Evolutionary conservation across 2,888 invertebrate species (phyloP).

Genomic region (Calameuta pallipes): DNA sequence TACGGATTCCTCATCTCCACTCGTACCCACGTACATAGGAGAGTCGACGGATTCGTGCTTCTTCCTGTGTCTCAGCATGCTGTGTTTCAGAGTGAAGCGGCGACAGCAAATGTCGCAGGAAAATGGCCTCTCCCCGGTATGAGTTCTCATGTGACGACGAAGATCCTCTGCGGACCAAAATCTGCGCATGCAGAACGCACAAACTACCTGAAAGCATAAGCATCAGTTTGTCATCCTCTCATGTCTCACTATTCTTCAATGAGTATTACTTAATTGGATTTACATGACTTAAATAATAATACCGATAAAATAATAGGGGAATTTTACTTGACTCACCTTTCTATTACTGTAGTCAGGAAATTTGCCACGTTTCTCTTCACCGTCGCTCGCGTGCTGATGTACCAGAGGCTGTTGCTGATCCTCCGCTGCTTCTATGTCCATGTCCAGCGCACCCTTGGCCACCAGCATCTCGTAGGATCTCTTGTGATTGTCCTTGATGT

Average conservation of each 20-base stretch:
- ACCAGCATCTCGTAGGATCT: constrained; percentile 85
- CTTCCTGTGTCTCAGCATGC: constrained; percentile 93
- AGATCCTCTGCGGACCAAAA: constrained; percentile 97
- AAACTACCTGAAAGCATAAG: constrained; percentile 73
- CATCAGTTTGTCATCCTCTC: not conserved
- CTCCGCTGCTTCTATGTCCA: constrained; percentile 67
- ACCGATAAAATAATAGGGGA: not conserved
- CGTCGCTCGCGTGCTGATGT: constrained; percentile 72
- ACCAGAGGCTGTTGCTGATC: constrained; percentile 58
- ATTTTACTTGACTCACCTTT: constrained; percentile 71
- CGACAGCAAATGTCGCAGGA: constrained; percentile 90
- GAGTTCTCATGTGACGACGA: constrained; percentile 92
- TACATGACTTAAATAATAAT: not conserved
- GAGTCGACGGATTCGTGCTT: constrained; percentile 79
- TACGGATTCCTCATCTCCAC: constrained; percentile 69
- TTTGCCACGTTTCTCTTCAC: constrained; percentile 79
- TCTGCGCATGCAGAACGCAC: constrained; percentile 91
- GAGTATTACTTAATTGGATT: not conserved
- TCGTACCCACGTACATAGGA: constrained; percentile 69
- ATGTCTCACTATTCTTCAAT: not conserved
- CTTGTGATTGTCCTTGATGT: constrained; percentile 80
- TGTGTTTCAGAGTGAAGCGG: constrained; percentile 92
- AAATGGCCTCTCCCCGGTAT: constrained; percentile 92
- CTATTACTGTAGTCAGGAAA: constrained; percentile 89
- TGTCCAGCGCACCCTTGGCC: constrained; percentile 82